Conservation (phyloP, 2,888 invertebrate species). For the Cosmopolites sordidus region DNA sequence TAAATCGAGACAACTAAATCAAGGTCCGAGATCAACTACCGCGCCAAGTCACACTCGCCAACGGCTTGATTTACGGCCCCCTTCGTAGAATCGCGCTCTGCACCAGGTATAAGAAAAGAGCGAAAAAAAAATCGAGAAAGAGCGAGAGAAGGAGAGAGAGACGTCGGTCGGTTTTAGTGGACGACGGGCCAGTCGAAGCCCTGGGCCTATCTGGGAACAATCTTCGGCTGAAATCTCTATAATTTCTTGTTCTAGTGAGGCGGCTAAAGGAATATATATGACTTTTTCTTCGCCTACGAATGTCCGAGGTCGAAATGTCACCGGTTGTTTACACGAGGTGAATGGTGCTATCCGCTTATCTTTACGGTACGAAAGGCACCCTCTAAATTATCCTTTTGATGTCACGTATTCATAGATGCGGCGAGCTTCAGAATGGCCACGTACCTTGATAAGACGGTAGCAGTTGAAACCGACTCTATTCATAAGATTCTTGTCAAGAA, state of each 20-base stretch:
- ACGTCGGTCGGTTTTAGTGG: not conserved
- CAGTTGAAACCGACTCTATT: too few species aligned
- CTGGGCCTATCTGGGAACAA: not conserved
- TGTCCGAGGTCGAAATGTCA: constrained; percentile 21
- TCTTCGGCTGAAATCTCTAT: constrained; percentile 18
- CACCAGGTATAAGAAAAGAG: constrained; percentile 19
- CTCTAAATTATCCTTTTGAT: not conserved
- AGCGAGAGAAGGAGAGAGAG: not conserved
- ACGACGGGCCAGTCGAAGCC: not conserved
- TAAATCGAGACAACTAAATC: constrained; percentile 50
- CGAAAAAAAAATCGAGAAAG: constrained; percentile 9
- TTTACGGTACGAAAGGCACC: not conserved
- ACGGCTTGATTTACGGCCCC: constrained; percentile 21
- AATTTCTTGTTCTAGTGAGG: constrained; percentile 12
- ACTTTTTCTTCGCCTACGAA: constrained; percentile 22
- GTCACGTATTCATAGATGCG: too few species aligned
- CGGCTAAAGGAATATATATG: constrained; percentile 19
- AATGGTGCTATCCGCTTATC: not conserved
- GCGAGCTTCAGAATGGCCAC: too few species aligned
- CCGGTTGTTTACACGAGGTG: constrained; percentile 17
- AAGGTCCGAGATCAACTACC: constrained; percentile 30
- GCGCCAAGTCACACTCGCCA: constrained; percentile 15
- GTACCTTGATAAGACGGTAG: too few species aligned
- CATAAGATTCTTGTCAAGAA: too few species aligned
- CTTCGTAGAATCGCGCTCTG: constrained; percentile 23